These are phyloP conservation scores for Beris morrisii DNA, from an alignment of 2,888 invertebrate genomes.

Conservation along the genomic window DNA sequence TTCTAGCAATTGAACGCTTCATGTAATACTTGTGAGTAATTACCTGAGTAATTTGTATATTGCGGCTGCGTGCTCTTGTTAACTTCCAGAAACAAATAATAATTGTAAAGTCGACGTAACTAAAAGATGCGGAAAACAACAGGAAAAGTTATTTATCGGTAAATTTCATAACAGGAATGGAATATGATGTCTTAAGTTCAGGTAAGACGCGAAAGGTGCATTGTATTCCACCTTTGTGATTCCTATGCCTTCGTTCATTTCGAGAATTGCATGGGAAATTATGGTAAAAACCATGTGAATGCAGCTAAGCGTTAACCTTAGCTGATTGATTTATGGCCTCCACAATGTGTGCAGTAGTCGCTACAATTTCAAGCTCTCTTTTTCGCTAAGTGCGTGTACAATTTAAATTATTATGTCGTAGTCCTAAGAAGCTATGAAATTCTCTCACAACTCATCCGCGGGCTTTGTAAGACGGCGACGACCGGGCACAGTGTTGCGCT, in stretches of 20 bases:
- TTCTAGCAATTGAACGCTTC: constrained; percentile 29
- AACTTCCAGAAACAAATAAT: constrained; percentile 22
- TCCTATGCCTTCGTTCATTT: background rate
- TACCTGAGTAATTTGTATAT: constrained; percentile 27
- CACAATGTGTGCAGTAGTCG: background rate
- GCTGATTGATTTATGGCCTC: constrained; percentile 21
- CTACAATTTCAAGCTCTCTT: constrained; percentile 2
- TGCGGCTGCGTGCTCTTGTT: constrained; percentile 19
- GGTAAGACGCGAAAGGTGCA: too few species aligned
- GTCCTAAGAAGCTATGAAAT: background rate
- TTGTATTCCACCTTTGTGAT: too few species aligned
- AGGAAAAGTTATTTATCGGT: constrained; percentile 19
- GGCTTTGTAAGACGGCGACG: too few species aligned
- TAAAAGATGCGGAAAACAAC: constrained; percentile 28
- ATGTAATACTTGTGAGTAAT: constrained; percentile 25
- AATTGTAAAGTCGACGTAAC: constrained; percentile 3
- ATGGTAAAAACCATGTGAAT: constrained; percentile 23
- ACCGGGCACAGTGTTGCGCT: background rate
- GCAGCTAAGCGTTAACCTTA: constrained; percentile 24
- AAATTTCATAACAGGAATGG: background rate
- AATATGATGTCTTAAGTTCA: background rate
- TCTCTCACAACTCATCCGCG: constrained; percentile 15
- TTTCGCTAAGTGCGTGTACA: constrained; percentile 21
- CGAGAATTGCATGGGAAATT: constrained; percentile 16
- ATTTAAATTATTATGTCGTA: constrained; percentile 14